phyloP scores from a whole-genome alignment of 2,797 vertebrate genomes.

The Molothrus aeneus region DNA sequence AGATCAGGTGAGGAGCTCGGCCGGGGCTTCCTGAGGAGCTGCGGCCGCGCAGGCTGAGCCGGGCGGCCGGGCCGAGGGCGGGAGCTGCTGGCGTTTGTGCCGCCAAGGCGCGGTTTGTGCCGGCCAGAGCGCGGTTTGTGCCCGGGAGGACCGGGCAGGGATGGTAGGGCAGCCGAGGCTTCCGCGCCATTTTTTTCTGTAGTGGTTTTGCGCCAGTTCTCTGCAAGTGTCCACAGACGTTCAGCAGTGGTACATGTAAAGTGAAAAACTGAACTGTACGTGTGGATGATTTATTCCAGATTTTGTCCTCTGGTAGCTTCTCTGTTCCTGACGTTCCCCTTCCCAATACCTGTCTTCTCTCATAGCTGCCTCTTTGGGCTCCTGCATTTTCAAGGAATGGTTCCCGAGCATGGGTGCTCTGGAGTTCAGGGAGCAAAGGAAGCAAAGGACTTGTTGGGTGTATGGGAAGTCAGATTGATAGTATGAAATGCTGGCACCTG shows the following conservation, averaged over 20 bases:
- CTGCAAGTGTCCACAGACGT: fast-evolving
- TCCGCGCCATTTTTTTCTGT: fast-evolving
- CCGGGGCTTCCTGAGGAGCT: neutral
- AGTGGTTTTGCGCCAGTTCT: neutral
- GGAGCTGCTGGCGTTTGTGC: fast-evolving
- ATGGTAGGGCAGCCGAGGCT: fast-evolving
- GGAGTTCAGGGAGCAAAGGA: neutral
- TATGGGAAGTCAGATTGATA: neutral
- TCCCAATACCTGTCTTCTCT: neutral
- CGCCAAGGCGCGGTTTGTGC: fast-evolving
- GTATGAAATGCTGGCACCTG: fast-evolving
- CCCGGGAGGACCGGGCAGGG: fast-evolving
- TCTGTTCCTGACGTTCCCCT: fast-evolving
- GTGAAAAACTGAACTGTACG: fast-evolving
- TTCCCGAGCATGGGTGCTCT: fast-evolving
- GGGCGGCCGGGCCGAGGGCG: fast-evolving
- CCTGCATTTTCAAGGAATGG: neutral
- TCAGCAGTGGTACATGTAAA: fast-evolving
- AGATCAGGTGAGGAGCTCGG: constrained; percentile 86
- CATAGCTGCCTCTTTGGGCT: fast-evolving
- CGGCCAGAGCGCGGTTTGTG: fast-evolving
- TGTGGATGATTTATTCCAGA: neutral
- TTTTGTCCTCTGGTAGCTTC: neutral
- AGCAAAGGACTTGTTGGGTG: neutral
- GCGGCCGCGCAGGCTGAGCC: neutral